These are phyloP conservation scores for Coleophora flavipennella DNA, from an alignment of 2,888 invertebrate species.

Conservation along the genomic window DNA sequence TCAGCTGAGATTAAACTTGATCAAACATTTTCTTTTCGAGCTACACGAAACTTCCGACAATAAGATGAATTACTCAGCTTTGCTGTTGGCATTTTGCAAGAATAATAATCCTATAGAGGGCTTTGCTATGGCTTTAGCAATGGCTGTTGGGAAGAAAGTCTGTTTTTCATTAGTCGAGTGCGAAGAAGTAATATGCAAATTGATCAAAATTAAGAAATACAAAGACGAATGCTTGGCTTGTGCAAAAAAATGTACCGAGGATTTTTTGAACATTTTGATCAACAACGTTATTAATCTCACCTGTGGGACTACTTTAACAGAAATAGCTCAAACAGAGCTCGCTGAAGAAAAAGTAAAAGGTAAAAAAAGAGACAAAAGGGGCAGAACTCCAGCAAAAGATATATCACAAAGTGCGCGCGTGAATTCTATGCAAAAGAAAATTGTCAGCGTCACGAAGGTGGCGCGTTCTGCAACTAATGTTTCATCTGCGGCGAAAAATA, in stretches of 20 bases:
- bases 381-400: constrained; percentile 7
- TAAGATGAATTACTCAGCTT: constrained; percentile 73
- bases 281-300: constrained; percentile 40
- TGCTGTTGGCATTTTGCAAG: constrained; percentile 77
- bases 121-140: constrained; percentile 69
- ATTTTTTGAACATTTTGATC: constrained; percentile 42
- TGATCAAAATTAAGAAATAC: constrained; percentile 47
- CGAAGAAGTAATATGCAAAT: constrained; percentile 51
- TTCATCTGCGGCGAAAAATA: constrained; percentile 16
- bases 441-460: constrained; percentile 21
- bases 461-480: constrained; percentile 34
- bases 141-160: constrained; percentile 67
- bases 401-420: constrained; percentile 37
- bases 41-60: constrained; percentile 63
- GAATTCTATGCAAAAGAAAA: constrained; percentile 24
- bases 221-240: constrained; percentile 48
- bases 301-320: constrained; percentile 46
- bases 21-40: constrained; percentile 72
- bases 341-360: constrained; percentile 39
- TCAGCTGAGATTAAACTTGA: constrained; percentile 39
- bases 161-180: constrained; percentile 65
- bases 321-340: constrained; percentile 38
- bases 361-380: constrained; percentile 27
- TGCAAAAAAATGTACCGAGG: constrained; percentile 40
- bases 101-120: constrained; percentile 65